Conservation (phyloP, 2,888 invertebrate species). For the Cephus spinipes region DNA sequence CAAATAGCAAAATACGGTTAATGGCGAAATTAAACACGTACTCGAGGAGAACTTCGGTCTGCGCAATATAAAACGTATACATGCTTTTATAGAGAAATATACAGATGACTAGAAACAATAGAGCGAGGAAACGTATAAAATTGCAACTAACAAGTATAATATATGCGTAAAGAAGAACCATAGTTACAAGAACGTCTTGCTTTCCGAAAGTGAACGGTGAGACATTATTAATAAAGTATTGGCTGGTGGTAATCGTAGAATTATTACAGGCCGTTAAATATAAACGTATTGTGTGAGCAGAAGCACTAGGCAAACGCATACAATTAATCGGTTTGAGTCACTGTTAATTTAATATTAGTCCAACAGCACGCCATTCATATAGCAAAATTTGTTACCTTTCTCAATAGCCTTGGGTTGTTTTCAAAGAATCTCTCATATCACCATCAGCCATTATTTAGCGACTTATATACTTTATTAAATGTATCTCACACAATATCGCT, state of each 20-base stretch:
- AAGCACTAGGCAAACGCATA: slow-evolving; percentile 49
- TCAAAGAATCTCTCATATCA: slow-evolving; percentile 35
- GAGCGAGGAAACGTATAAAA: background rate
- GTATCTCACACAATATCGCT: slow-evolving; percentile 56
- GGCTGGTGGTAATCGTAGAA: slow-evolving; percentile 40
- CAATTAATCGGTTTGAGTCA: slow-evolving; percentile 47
- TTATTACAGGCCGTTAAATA: slow-evolving; percentile 30
- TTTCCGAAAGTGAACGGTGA: slow-evolving; percentile 32
- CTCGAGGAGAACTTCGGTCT: background rate
- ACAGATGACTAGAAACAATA: background rate
- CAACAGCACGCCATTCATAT: slow-evolving; percentile 51
- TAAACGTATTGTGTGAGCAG: slow-evolving; percentile 26
- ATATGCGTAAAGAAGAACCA: background rate
- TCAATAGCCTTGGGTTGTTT: slow-evolving; percentile 10
- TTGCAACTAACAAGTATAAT: background rate
- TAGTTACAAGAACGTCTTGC: slow-evolving; percentile 1
- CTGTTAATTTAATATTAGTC: slow-evolving; percentile 55
- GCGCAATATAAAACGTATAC: background rate
- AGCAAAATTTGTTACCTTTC: slow-evolving; percentile 52
- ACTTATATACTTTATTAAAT: slow-evolving; percentile 51
- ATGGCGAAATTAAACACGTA: background rate
- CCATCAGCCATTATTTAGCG: slow-evolving; percentile 54
- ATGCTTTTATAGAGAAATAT: slow-evolving; percentile 1
- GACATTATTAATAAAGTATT: slow-evolving; percentile 38
- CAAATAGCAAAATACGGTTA: background rate